Percentiles rank a stretch among this genome's conserved stretches.
These are phyloP conservation scores for Orthosia gracilis DNA, from an alignment of 2,888 invertebrate genomes.

Conservation along the genomic window DNA sequence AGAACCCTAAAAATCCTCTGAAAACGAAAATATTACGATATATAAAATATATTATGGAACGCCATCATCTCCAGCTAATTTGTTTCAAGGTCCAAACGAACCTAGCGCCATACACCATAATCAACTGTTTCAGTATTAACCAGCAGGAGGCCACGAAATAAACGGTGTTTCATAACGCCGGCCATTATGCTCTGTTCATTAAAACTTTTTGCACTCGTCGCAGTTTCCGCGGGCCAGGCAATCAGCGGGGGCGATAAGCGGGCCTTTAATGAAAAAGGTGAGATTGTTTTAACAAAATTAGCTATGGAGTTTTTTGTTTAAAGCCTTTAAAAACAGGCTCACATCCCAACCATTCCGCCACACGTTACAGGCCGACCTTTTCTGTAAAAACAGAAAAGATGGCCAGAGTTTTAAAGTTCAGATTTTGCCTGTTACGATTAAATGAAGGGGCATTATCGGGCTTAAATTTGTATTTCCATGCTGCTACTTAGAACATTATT, in stretches of 20 bases:
- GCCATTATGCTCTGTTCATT: constrained; percentile 67
- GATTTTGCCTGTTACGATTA: too few species aligned
- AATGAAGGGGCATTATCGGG: too few species aligned
- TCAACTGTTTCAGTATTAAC: constrained; percentile 49
- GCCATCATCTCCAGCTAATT: background rate
- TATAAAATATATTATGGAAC: background rate
- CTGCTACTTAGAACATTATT: too few species aligned
- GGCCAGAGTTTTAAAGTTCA: background rate
- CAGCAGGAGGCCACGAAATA: constrained; percentile 45
- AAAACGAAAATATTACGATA: too few species aligned
- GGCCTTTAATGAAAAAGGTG: constrained; percentile 20
- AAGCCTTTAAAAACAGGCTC: background rate
- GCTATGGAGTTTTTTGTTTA: constrained; percentile 6
- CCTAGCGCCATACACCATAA: constrained; percentile 8
- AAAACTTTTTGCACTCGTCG: constrained; percentile 66
- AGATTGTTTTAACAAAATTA: constrained; percentile 3
- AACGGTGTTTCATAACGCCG: constrained; percentile 47
- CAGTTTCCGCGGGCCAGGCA: constrained; percentile 37
- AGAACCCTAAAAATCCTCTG: too few species aligned
- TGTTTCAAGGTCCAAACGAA: constrained; percentile 24
- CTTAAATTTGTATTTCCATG: too few species aligned
- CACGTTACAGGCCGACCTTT: too few species aligned
- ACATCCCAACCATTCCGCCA: too few species aligned
- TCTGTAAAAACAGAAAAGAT: background rate
- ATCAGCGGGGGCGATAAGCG: constrained; percentile 36